phyloP scores from a whole-genome alignment of 2,888 invertebrate genomes.

The Parasteatoda lunata region DNA sequence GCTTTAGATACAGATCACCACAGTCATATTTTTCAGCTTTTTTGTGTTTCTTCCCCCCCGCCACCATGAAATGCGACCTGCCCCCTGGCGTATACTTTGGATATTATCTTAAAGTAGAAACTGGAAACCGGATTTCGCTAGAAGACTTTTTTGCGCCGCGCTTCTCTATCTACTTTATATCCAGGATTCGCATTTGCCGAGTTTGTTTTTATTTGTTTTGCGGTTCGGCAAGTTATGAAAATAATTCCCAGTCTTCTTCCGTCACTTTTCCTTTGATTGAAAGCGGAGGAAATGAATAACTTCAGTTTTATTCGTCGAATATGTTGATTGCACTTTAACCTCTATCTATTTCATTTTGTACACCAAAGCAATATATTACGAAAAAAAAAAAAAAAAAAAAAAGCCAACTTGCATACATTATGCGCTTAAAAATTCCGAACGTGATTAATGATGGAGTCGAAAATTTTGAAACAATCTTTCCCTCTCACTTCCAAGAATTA shows the following conservation, averaged over 20 bases:
- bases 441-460: no score
- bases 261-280: constrained; percentile 20
- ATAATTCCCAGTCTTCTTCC: constrained; percentile 28
- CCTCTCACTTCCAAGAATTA: no score
- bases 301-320: no score
- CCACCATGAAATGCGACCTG: constrained; percentile 57
- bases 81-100: constrained; percentile 31
- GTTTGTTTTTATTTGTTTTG: constrained; percentile 38
- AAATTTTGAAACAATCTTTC: no score
- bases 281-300: neutral
- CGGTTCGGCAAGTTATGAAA: constrained; percentile 17
- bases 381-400: no score
- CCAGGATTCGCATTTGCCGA: constrained; percentile 1
- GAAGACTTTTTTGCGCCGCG: constrained; percentile 12
- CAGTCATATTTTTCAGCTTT: constrained; percentile 39
- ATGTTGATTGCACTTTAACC: no score
- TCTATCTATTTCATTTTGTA: no score
- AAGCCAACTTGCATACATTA: no score
- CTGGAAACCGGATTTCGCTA: constrained; percentile 53
- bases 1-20: constrained; percentile 65
- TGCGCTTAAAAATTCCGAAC: no score
- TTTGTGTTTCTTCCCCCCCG: constrained; percentile 35
- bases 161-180: no score
- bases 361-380: no score
- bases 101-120: constrained; percentile 60